These are phyloP conservation scores for Pristionchus exspectatus DNA, from an alignment of 2,888 invertebrate genomes.

Conservation along the genomic window DNA sequence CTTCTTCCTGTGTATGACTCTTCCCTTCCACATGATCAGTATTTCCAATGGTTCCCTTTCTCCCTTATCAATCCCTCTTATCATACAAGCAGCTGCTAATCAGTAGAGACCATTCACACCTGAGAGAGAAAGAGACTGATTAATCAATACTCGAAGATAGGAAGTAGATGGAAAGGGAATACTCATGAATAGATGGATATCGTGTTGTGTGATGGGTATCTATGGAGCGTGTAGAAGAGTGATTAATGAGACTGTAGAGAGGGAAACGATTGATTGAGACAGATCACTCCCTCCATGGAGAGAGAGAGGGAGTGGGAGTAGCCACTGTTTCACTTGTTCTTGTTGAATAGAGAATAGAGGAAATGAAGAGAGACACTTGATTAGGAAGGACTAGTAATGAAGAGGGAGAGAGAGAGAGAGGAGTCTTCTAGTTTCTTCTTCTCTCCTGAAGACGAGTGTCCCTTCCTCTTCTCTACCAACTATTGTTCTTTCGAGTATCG, in stretches of 20 bases:
- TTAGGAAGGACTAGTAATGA: conserved; percentile 40
- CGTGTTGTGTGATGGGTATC: background rate
- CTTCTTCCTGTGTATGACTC: background rate
- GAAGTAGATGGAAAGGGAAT: background rate
- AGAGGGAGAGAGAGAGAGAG: background rate
- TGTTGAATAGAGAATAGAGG: background rate
- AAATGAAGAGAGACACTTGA: conserved; percentile 33
- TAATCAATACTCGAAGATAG: background rate
- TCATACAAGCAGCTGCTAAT: conserved; percentile 9
- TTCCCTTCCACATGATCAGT: background rate
- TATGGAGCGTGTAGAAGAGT: background rate
- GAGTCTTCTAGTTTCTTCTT: conserved; percentile 12
- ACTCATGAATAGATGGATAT: background rate
- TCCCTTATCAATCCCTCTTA: background rate
- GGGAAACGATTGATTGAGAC: conserved; percentile 13
- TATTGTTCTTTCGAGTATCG: conserved; percentile 36
- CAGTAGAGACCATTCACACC: background rate
- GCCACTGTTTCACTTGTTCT: background rate
- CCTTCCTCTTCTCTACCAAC: conserved; percentile 8
- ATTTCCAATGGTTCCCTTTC: background rate
- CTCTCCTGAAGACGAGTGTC: conserved; percentile 23
- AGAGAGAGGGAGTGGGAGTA: background rate
- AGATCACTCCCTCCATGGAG: background rate
- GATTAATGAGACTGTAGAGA: conserved; percentile 30
- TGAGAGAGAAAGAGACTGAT: background rate